Evolutionary conservation across 2,797 vertebrate genomes (phyloP), one percentile per base, ranked within the genome.

Genomic region (Thalassophryne amazonica): DNA sequence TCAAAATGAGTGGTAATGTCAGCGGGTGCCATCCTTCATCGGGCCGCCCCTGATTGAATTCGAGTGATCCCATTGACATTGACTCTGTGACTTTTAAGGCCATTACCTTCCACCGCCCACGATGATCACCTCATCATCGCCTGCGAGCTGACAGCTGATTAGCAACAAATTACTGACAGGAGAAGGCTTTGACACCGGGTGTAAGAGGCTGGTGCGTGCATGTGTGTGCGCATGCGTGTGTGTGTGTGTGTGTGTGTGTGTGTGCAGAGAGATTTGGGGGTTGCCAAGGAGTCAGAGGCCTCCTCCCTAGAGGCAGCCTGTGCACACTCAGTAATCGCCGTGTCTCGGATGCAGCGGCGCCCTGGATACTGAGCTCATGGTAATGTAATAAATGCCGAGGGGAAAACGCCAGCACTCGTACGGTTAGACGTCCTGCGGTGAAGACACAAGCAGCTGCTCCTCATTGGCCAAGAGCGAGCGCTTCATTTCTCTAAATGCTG

Each of bases 1-100:
- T 98, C 96, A 99, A 95, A 95, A 95, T 97, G 96, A 98, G 93
- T 94, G 94, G 94, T 98, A 95, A 94, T 98, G 96, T 98, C 96
- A 95, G 93, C 92, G 86, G 93, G 94, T 81, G 91, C 93, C 93
- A 95, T 98, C 92, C 88, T 90, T 99, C 95, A 96, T 84, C 63
- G 54, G 50, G 67, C 89, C 85, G 80, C 75, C 91, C 88, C 91
- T 94, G 95, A 96, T 95, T 96, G 94, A 95, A 96, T 94, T 91
- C 91, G 89, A 95, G 94, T 85, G 78, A 94, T 95, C 95, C 94
- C 95, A 95, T 97, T 99, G 96, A 99, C 96, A 98, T 98, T 99
- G 96, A 99, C 95, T 98, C 90, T 76, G 93, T 96, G 96, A 99
- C 96, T 98, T 94, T 95, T 96, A 94, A 98, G 94, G 93, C 96